These are phyloP conservation scores for Heliconius eleuchia DNA, from an alignment of 1,140 invertebrate genomes.

Conservation along the genomic window DNA sequence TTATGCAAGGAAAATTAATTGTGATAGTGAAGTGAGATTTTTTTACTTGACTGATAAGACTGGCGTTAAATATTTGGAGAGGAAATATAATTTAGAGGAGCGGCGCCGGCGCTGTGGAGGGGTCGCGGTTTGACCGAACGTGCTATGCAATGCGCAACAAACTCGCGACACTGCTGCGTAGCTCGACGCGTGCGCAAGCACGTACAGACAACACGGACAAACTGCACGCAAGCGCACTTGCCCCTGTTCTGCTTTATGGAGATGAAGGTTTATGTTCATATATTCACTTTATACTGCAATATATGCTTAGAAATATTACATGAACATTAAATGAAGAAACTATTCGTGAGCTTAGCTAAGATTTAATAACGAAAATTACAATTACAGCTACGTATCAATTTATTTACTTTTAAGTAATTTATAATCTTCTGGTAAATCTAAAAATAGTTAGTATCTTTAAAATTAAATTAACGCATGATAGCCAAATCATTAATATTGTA, in stretches of 20 bases:
- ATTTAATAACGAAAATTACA: too few relatives aligned
- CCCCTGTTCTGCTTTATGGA: slow-evolving; percentile 59
- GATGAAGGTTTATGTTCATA: slow-evolving; percentile 53
- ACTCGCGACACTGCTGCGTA: slow-evolving; percentile 65
- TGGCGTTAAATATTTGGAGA: slow-evolving; percentile 35
- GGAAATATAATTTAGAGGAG: slow-evolving; percentile 22
- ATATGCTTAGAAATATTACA: neutral
- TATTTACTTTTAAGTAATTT: too few relatives aligned
- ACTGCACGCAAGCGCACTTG: slow-evolving; percentile 56
- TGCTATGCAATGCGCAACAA: slow-evolving; percentile 77
- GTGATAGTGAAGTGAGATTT: slow-evolving; percentile 44
- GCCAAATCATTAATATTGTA: too few relatives aligned
- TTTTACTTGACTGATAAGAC: slow-evolving; percentile 16
- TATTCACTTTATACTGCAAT: neutral
- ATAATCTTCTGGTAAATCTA: too few relatives aligned
- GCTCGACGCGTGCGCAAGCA: slow-evolving; percentile 59
- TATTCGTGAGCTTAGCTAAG: too few relatives aligned
- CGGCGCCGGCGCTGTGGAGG: slow-evolving; percentile 66
- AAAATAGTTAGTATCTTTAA: neutral
- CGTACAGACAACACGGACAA: slow-evolving; percentile 56
- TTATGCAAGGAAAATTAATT: slow-evolving; percentile 34
- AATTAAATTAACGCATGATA: neutral
- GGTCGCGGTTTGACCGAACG: slow-evolving; percentile 52
- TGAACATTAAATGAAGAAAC: neutral
- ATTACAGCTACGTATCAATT: too few relatives aligned